Evolutionary conservation across 2,113 vertebrate species (phyloP).

Genomic region (Mobula hypostoma): DNA sequence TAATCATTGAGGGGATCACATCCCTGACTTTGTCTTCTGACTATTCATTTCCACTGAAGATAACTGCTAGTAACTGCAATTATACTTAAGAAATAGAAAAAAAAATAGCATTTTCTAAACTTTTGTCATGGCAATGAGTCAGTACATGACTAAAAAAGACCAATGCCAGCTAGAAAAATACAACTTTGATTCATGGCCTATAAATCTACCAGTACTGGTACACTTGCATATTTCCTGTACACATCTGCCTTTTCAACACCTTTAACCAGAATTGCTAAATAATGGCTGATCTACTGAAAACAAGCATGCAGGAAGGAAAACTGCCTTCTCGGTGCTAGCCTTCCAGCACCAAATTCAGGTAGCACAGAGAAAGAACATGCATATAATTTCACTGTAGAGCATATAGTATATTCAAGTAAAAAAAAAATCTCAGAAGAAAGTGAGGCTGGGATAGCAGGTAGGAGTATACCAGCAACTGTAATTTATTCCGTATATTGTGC

Average conservation of each 20-base stretch:
- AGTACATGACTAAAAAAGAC: background rate
- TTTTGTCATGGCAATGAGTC: background rate
- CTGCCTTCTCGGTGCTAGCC: background rate
- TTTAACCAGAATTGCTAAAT: background rate
- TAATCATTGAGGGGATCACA: background rate
- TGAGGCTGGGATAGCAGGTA: background rate
- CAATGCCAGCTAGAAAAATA: background rate
- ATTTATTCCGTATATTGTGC: background rate
- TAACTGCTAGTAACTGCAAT: background rate
- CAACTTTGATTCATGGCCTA: background rate
- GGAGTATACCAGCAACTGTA: background rate
- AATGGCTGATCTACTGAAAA: background rate
- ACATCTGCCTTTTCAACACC: background rate
- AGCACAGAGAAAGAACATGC: background rate
- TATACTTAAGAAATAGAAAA: background rate
- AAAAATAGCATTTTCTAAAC: background rate
- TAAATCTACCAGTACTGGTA: background rate
- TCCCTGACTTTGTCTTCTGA: background rate
- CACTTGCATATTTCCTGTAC: background rate
- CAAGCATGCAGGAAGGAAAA: background rate
- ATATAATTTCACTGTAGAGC: background rate
- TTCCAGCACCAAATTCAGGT: background rate
- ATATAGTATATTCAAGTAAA: background rate
- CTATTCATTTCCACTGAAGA: background rate
- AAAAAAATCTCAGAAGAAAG: background rate